These are phyloP conservation scores for Nephrotoma guestfalica DNA, from an alignment of 2,888 invertebrate genomes.

Conservation along the genomic window DNA sequence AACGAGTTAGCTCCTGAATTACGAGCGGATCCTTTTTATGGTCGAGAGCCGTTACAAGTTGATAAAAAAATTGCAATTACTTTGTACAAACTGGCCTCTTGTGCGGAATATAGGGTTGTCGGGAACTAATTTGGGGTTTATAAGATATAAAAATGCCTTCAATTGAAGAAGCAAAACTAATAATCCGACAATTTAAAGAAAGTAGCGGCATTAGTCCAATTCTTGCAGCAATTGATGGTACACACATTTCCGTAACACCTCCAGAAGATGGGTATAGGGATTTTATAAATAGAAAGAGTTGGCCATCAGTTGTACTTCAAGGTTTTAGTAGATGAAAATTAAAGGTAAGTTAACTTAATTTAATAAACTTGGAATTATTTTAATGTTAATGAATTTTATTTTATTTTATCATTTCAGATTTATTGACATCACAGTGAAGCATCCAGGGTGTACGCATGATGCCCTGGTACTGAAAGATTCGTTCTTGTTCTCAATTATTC, in stretches of 20 bases:
- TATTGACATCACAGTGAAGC: not conserved
- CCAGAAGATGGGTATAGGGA: not conserved
- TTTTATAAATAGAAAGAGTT: too few species aligned
- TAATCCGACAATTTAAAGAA: conserved; percentile 2
- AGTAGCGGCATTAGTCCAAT: conserved; percentile 3
- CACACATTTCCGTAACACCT: too few species aligned
- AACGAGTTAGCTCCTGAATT: conserved; percentile 3
- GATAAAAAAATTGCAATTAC: conserved; percentile 15
- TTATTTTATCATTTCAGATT: not conserved
- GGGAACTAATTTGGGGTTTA: conserved; percentile 16
- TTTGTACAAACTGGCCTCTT: conserved; percentile 14
- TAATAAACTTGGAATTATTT: not conserved
- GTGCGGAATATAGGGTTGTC: conserved; percentile 14
- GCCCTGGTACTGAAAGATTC: too few species aligned
- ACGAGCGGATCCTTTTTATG: conserved; percentile 1
- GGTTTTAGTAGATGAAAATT: not conserved
- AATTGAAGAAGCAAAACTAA: conserved; percentile 13
- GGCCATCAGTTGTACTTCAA: not conserved
- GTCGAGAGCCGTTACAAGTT: conserved; percentile 10
- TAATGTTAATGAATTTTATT: not conserved
- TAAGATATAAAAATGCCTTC: conserved; percentile 17
- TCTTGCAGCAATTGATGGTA: conserved; percentile 6
- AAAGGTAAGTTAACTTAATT: not conserved
- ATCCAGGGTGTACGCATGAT: too few species aligned
- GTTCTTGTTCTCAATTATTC: too few species aligned